These are phyloP conservation scores for Spicauda simplicius DNA, from an alignment of 2,888 invertebrate species.

Conservation along the genomic window DNA sequence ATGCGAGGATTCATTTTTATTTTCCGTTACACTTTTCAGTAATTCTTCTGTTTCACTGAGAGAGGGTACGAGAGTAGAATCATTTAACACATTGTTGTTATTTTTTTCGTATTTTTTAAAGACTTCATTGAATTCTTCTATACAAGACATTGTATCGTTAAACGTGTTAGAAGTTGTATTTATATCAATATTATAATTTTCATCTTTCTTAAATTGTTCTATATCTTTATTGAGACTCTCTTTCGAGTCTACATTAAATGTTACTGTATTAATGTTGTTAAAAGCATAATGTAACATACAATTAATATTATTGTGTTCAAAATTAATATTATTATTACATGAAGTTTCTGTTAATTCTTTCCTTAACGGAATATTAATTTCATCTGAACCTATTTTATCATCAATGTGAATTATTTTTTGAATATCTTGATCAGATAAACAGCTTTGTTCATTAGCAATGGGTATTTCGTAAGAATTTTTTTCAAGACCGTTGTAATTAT, in stretches of 20 bases:
- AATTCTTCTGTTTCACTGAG: constrained; percentile 15
- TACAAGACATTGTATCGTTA: constrained; percentile 10
- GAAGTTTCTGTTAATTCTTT: neutral
- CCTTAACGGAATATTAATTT: neutral
- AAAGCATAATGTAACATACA: neutral
- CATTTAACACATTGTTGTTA: neutral
- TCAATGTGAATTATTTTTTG: neutral
- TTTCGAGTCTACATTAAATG: neutral
- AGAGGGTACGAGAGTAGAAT: neutral
- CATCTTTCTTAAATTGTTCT: neutral
- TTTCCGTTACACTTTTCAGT: constrained; percentile 2
- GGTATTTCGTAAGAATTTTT: neutral
- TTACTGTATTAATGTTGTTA: neutral
- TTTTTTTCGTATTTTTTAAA: neutral
- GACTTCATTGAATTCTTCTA: constrained; percentile 22
- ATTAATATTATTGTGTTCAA: neutral
- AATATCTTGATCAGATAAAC: neutral
- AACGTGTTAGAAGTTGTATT: neutral
- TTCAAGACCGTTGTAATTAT: neutral
- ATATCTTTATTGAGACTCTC: neutral
- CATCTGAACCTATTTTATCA: neutral
- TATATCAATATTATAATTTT: neutral
- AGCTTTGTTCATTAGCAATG: neutral
- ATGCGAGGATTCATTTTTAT: neutral
- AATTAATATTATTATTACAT: neutral